Evolutionary conservation across 2,113 vertebrate species (phyloP).

Genomic region (Crotalus viridis): DNA sequence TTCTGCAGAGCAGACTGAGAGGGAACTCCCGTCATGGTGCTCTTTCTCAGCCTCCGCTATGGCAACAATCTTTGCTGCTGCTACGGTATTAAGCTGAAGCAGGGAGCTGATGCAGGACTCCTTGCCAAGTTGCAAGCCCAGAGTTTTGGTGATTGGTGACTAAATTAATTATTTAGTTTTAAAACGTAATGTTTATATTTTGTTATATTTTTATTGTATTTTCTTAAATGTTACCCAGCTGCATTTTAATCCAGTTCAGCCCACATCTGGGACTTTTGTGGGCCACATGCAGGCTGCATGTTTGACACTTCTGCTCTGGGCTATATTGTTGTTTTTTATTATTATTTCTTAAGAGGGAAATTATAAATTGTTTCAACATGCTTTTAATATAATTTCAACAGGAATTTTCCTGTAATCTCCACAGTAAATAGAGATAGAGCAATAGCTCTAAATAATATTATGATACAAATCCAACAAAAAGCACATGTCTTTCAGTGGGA

Average conservation of each 20-base stretch:
- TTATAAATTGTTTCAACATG: conserved; percentile 9
- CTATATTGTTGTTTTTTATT: conserved; percentile 25
- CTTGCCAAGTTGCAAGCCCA: not conserved
- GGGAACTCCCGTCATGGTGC: not conserved
- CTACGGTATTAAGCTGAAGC: not conserved
- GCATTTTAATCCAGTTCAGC: not conserved
- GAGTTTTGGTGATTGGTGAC: not conserved
- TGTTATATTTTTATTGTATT: not conserved
- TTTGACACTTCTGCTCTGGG: not conserved
- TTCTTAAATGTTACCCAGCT: not conserved
- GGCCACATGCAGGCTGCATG: not conserved
- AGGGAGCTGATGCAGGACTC: not conserved
- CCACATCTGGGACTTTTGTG: not conserved
- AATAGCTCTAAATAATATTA: not conserved
- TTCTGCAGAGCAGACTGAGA: not conserved
- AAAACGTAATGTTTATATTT: not conserved
- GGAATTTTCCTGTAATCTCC: not conserved
- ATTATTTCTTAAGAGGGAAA: conserved; percentile 3
- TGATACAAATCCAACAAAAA: not conserved
- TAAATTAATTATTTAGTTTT: not conserved
- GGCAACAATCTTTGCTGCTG: not conserved
- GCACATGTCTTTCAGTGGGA: not conserved
- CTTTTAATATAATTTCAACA: not conserved
- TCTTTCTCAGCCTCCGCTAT: not conserved
- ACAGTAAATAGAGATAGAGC: not conserved